Conservation (phyloP, 2,113 vertebrate species). For the Otocyon megalotis region DNA sequence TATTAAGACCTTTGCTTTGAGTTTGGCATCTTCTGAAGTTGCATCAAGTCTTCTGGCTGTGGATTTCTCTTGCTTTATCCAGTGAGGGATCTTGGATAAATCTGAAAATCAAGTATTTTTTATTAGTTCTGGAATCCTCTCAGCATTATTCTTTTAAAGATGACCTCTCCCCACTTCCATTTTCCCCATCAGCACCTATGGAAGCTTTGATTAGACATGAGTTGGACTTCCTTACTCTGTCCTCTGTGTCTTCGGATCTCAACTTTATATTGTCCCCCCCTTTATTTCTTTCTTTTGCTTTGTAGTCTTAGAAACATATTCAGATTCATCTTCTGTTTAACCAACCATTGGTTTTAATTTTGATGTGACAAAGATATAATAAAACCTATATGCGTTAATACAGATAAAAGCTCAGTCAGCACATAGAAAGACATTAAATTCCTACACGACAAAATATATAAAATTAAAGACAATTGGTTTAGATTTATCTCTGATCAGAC, state of each 20-base stretch:
- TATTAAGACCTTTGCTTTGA: too few species aligned
- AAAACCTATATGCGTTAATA: too few species aligned
- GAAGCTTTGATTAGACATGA: fast-evolving
- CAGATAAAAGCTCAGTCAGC: neutral
- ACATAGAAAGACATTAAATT: neutral
- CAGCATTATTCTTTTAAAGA: neutral
- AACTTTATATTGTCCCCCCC: fast-evolving
- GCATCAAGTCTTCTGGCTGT: too few species aligned
- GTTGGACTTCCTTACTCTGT: fast-evolving
- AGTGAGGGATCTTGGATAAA: neutral
- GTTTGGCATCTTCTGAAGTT: neutral
- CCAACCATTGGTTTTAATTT: neutral
- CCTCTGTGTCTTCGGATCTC: neutral
- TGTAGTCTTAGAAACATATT: neutral
- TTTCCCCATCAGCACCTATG: fast-evolving
- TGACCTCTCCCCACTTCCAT: neutral
- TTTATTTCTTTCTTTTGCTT: neutral
- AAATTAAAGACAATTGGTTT: neutral
- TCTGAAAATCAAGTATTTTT: neutral
- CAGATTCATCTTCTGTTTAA: neutral
- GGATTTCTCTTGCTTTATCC: neutral
- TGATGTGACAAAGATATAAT: neutral
- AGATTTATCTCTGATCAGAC: neutral
- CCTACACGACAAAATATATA: neutral
- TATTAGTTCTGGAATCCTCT: neutral